Base-by-base conservation (phyloP, 2,888 invertebrate species). In the Trissonchulus latispiculum region DNA sequence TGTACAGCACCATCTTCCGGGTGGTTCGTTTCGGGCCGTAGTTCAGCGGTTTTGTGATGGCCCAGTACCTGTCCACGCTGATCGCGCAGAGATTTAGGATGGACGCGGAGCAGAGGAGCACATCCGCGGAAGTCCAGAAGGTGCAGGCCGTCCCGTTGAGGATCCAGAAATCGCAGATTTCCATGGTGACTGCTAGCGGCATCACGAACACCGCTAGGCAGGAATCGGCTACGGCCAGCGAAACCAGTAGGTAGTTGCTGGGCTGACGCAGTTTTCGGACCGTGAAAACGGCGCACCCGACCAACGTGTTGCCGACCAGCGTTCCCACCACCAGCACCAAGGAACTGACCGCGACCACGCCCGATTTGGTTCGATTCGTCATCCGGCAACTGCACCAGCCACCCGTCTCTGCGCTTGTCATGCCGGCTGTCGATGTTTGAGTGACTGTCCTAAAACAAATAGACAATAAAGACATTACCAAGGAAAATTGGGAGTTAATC, bases 1-100 rank as follows among this genome's bases (percentile, higher is more conserved):
- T 93, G 86, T 86, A 86, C 28, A 83, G 70, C 23, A 92, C 89
- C 92, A 97, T 95, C 72, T 95, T 88, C 76, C 89, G 88, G 0
- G 95, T 94, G 29, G 95, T 95, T 76, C 95, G 88, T 84, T 94
- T 93, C 62, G 95, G 93, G 3, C 94, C 93, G 84, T 96, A 96
- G 82, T 94, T 92, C 78, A 97, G 86, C 33, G 96, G 96, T 81
- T 93, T 91, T 90, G 79, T 84, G 62, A 86, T 86, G 23, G 84
- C 84, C 73, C 84, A 80, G 76, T 85, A 86, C 28, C 86, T 80
- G 77, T 87, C 87, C n/a, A 87, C 84, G 68, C 85, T 85, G 74
- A 87, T 87, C 81, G 85, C 83, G 77, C 86, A 87, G 72, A 87
- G 81, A 77, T 87, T 87, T 23, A 87, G 82, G 66, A 87, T 87